phyloP scores from a whole-genome alignment of 2,113 vertebrate species.

The Coptodon bakossiorum region DNA sequence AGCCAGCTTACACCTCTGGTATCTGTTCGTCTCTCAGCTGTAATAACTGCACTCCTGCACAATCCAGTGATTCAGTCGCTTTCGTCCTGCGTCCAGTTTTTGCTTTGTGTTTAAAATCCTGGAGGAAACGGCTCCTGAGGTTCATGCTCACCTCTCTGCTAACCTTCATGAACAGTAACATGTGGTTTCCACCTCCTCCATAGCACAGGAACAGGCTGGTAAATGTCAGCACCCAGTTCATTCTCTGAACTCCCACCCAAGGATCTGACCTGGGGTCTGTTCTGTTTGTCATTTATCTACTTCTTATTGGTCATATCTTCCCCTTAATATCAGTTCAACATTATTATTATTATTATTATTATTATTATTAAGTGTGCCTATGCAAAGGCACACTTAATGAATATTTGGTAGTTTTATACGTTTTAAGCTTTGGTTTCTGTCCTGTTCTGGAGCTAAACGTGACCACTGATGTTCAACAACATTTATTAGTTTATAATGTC shows the following conservation, averaged over 20 bases:
- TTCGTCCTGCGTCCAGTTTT: background rate
- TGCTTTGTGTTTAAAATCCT: background rate
- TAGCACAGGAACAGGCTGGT: background rate
- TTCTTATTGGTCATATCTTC: background rate
- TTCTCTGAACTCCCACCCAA: background rate
- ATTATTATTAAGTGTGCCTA: rapidly evolving
- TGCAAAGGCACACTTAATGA: too few species aligned
- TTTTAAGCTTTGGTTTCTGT: background rate
- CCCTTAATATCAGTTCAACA: background rate
- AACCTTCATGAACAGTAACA: background rate
- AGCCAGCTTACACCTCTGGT: background rate
- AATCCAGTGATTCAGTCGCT: background rate
- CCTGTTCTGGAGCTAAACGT: background rate
- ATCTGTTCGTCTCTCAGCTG: background rate
- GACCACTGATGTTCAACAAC: background rate
- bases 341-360: background rate
- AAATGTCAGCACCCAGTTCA: background rate
- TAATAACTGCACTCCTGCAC: background rate
- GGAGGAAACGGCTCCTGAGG: background rate
- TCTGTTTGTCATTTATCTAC: background rate
- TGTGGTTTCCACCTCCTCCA: background rate
- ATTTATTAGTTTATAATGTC: background rate
- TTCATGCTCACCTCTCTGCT: background rate
- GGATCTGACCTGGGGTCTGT: background rate
- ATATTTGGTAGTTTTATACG: background rate